phyloP scores from a whole-genome alignment of 2,797 vertebrate genomes.

The Nyctalus aviator region DNA sequence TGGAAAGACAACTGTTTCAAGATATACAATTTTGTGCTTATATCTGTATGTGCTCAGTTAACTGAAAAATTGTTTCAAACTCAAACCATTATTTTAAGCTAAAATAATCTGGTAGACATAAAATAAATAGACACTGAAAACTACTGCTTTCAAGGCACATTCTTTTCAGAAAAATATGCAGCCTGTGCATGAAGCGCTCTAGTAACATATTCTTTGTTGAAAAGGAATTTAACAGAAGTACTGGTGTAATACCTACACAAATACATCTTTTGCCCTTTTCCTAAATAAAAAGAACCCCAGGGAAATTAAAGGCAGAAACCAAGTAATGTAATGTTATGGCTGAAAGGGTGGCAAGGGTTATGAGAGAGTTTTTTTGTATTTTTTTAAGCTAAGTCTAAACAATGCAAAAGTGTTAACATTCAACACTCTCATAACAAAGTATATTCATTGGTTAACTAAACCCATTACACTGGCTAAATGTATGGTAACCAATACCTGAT shows the following conservation, averaged over 20 bases:
- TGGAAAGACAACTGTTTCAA: background rate
- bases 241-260: constrained; percentile 72
- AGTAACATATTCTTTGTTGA: constrained; percentile 75
- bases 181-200: constrained; percentile 26
- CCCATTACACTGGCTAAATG: background rate
- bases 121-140: constrained; percentile 68
- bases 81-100: constrained; percentile 51
- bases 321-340: constrained; percentile 76
- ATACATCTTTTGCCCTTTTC: constrained; percentile 75
- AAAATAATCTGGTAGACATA: constrained; percentile 66
- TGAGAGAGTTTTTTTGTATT: constrained; percentile 26
- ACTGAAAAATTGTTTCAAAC: constrained; percentile 56
- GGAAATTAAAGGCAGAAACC: constrained; percentile 80
- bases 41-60: background rate
- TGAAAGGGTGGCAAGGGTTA: constrained; percentile 68
- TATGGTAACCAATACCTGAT: constrained; percentile 37
- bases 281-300: constrained; percentile 72
- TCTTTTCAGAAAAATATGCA: constrained; percentile 67
- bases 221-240: constrained; percentile 78
- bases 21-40: constrained; percentile 18
- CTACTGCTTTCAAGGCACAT: constrained; percentile 60
- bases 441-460: constrained; percentile 53
- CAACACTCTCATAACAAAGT: constrained; percentile 35
- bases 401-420: constrained; percentile 63
- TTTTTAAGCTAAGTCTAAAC: constrained; percentile 65